Conservation (phyloP, 2,113 vertebrate species). For the Etheostoma spectabile region DNA sequence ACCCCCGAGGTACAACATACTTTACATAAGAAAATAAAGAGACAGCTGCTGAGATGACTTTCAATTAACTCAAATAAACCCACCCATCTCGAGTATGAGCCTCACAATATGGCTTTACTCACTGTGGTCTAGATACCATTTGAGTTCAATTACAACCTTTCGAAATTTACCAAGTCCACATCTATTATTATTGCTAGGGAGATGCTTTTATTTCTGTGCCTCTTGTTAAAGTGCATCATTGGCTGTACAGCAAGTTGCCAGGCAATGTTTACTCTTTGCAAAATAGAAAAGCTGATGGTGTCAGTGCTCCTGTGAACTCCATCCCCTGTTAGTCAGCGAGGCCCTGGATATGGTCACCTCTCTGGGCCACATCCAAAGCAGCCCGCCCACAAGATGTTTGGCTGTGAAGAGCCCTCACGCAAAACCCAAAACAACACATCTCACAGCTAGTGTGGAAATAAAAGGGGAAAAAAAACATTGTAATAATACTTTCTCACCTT, state of each 20-base stretch:
- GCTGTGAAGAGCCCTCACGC: constrained; percentile 57
- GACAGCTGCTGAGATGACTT: neutral
- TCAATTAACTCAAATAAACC: neutral
- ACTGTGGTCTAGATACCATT: neutral
- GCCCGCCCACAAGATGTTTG: constrained; percentile 48
- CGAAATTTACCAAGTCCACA: neutral
- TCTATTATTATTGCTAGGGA: neutral
- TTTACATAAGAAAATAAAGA: neutral
- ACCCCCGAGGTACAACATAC: neutral
- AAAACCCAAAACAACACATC: constrained; percentile 33
- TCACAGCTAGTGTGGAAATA: constrained; percentile 22
- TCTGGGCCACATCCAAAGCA: constrained; percentile 45
- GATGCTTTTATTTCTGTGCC: neutral
- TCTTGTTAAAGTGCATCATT: constrained; percentile 11
- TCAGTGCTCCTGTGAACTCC: constrained; percentile 41
- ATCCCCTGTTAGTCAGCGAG: constrained; percentile 46
- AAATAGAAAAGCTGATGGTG: constrained; percentile 41
- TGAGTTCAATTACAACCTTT: neutral
- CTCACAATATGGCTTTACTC: neutral
- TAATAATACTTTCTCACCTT: constrained; percentile 48
- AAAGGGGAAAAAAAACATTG: constrained; percentile 25
- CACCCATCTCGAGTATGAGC: no score
- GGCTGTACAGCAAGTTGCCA: neutral
- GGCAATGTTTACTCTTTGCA: constrained; percentile 32
- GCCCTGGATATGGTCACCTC: constrained; percentile 48